A percentile compares a stretch with the other conserved stretches of the same genome.
Conservation (phyloP, 2,113 vertebrate genomes). For the Gymnogyps californianus region DNA sequence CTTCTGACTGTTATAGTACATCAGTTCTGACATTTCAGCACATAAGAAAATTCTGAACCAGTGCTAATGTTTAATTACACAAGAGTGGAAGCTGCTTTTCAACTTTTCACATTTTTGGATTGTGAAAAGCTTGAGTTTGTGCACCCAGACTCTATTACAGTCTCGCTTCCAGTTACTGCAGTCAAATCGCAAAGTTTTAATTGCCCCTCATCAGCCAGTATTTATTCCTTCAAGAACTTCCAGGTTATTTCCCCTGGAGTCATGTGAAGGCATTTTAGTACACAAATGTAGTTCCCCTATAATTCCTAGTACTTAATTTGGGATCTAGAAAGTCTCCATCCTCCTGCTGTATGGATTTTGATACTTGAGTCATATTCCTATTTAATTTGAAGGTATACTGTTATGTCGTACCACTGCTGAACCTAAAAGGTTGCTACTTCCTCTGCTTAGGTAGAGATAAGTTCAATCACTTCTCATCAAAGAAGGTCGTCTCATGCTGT, state of each 20-base stretch:
- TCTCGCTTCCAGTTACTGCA: neutral
- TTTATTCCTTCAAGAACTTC: neutral
- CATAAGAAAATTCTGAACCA: neutral
- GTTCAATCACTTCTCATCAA: neutral
- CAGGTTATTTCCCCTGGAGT: neutral
- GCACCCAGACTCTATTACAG: neutral
- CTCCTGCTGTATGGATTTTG: neutral
- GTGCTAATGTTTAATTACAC: neutral
- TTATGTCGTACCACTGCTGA: neutral
- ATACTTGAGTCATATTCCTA: neutral
- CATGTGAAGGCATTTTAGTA: neutral
- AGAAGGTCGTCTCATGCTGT: neutral
- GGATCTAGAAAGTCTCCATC: neutral
- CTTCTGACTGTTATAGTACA: neutral
- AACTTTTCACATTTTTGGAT: neutral
- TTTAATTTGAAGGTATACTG: neutral
- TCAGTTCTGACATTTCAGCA: neutral
- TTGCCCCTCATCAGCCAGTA: neutral
- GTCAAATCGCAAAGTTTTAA: neutral
- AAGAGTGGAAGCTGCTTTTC: neutral
- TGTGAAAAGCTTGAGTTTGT: neutral
- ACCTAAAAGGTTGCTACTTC: neutral
- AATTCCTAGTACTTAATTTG: neutral
- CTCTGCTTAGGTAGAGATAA: neutral
- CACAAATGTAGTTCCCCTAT: neutral